Base-by-base conservation (phyloP, 2,888 invertebrate species). In the Epinotia nisella region DNA sequence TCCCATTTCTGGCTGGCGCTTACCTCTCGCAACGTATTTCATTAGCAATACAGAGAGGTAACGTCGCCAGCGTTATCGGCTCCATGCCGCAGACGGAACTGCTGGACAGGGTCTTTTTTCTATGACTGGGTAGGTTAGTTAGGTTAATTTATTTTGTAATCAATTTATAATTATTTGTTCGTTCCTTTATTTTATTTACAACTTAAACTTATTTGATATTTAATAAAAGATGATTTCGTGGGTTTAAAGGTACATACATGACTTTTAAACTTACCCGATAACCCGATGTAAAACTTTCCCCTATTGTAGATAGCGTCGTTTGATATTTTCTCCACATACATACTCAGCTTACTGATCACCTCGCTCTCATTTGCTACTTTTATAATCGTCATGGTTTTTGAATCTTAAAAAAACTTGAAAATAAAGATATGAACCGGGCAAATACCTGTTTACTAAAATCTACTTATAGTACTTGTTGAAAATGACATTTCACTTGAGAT, bases 221-320 rank as follows among this genome's bases (percentile, higher is more conserved):
- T 3, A 45, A 10, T n/a, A 61, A 21, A 21, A 61, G 21, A 15
- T 21, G 3, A 45, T 10, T 35, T 17, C 7, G 3, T 45, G 15
- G 4, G 29, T 35, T 7, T 29, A 55, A 21, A 19, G 5, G 1
- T 2, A 35, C 9, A 1, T 35, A 35, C 35, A 15, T 58, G 7
- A 13, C 5, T 9, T 56, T 9, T n/a, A 58, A 62, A 76, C 85
- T 88, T 90, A 97, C 97, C 97, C 84, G 97, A 97, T 77, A 97
- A 93, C 51, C 97, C 97, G 74, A 98, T 90, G 82, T 94, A 95
- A 90, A 97, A 97, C 69, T 94, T 90, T 76, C 95, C 96, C 76
- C 95, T 93, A 76, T 90, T 94, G 61, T 91, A 85, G 72, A 97
- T 96, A 35, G 96, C 95, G 79, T 95, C 94, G 75, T 95, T 95